Conservation (phyloP, 2,797 vertebrate species). For the Poeciliopsis paucimaculata region DNA sequence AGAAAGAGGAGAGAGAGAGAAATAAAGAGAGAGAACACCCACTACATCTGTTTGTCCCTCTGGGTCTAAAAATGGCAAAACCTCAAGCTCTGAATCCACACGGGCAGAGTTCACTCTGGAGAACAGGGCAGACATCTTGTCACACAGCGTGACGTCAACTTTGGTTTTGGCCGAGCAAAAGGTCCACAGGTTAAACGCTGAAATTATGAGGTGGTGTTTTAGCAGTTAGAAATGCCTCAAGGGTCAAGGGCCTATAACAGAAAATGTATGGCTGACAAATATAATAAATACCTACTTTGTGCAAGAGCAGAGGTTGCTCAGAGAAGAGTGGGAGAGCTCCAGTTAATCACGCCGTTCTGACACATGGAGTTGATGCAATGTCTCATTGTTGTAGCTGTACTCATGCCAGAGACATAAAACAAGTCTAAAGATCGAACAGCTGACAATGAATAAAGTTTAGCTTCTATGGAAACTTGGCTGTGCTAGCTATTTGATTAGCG, state of each 20-base stretch:
- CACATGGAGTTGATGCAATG: slow-evolving; percentile 20
- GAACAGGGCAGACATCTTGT: slow-evolving; percentile 40
- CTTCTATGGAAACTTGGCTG: not conserved
- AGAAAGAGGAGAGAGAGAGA: slow-evolving; percentile 50
- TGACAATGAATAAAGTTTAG: not conserved
- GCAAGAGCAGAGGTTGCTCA: slow-evolving; percentile 12
- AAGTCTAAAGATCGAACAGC: slow-evolving; percentile 11
- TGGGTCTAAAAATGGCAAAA: slow-evolving; percentile 64
- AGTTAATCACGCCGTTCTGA: slow-evolving; percentile 16
- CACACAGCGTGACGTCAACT: slow-evolving; percentile 43
- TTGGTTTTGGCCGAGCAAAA: slow-evolving; percentile 21
- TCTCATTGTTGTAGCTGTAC: slow-evolving; percentile 11
- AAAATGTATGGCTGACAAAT: slow-evolving; percentile 26
- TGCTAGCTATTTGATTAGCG: not conserved
- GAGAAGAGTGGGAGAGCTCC: slow-evolving; percentile 14
- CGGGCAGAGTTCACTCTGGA: slow-evolving; percentile 43
- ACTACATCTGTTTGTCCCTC: slow-evolving; percentile 52
- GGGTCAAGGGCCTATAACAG: not conserved
- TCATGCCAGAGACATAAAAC: slow-evolving; percentile 6
- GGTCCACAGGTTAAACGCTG: not conserved
- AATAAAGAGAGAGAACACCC: slow-evolving; percentile 54
- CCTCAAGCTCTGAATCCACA: slow-evolving; percentile 63
- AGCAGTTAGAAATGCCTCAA: not conserved
- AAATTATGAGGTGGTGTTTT: slow-evolving; percentile 1
- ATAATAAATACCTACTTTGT: slow-evolving; percentile 17